Conservation (phyloP, 2,888 invertebrate genomes). For the Chrysopilus asiliformis region DNA sequence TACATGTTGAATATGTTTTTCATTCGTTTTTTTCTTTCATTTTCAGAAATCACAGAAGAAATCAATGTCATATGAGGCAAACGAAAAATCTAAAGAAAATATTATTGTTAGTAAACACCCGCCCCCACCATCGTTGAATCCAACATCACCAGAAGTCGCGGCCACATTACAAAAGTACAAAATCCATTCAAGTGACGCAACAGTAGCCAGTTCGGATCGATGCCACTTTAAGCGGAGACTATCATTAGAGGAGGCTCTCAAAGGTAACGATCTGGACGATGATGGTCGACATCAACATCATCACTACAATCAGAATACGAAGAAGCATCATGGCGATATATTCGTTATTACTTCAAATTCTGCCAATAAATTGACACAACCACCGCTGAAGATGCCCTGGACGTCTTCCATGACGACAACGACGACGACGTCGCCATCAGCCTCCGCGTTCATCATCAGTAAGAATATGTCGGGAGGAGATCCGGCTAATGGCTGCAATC, state of each 20-base stretch:
- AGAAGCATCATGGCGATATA: background rate
- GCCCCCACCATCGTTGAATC: no score
- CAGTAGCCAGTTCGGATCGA: background rate
- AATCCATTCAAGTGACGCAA: background rate
- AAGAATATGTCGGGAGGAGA: background rate
- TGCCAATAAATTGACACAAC: background rate
- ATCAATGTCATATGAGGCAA: no score
- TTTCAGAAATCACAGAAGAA: no score
- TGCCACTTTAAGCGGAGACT: background rate
- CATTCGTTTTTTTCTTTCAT: no score
- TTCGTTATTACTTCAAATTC: background rate
- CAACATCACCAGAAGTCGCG: background rate
- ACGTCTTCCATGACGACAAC: background rate
- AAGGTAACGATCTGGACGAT: no score
- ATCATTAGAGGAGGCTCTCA: background rate
- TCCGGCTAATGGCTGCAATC: slow-evolving; percentile 6
- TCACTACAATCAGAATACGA: background rate
- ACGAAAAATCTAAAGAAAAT: no score
- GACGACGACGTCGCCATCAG: no score
- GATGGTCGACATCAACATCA: no score
- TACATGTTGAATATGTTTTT: no score
- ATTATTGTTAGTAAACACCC: no score
- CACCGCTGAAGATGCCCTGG: no score
- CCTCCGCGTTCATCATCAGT: no score
- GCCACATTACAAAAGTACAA: background rate